Evolutionary conservation across 1,140 invertebrate species (phyloP), one percentile per base, ranked within the genome.

Genomic region (Calliphora vicina): DNA sequence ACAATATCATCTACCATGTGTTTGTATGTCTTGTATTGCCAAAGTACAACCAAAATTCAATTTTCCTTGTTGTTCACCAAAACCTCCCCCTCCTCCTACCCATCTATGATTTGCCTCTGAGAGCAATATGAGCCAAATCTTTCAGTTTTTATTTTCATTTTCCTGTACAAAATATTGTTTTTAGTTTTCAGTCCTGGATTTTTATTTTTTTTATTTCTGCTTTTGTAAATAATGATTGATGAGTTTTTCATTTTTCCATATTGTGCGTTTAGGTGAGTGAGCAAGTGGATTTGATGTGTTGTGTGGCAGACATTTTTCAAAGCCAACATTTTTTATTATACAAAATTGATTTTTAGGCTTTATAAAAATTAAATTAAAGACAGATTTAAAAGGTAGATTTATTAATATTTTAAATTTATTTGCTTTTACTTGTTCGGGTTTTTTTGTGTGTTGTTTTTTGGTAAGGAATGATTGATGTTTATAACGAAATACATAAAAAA

Each of bases 201-300:
- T 57, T 61, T 61, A 5, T 61, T 61, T 8, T 12, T 25, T 72
- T 35, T 35, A 8, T 35, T 35, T 35, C 35, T 35, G 6, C 35
- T 27, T 74, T 27, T 12, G 17, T 42, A 76, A 76, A 76, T 76
- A 76, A 76, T 76, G 73, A 76, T 76, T 76, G 73, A 76, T 76
- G 73, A 76, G 73, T 76, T 76, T 76, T 76, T 76, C 17, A 26
- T 76, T 76, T 29, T 29, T 23, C 72, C 27, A 17, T 73, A 29
- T 73, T 73, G 72, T 27, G 72, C 25, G 17, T 73, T 9, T 12
- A 17, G 26, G 10, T 29, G 6, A 17, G 27, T 73, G 25, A 17
- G 29, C 2, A 10, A 27, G 26, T n/a, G 3, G 27, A 17, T n/a
- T n/a, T 35, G 35, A 8, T 76, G 27, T 73, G 73, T 20, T 6